A percentile compares a stretch with the other conserved stretches of the same genome.
These are phyloP conservation scores for Trichonephila clavipes DNA, from an alignment of 1,140 invertebrate genomes.

Conservation along the genomic window DNA sequence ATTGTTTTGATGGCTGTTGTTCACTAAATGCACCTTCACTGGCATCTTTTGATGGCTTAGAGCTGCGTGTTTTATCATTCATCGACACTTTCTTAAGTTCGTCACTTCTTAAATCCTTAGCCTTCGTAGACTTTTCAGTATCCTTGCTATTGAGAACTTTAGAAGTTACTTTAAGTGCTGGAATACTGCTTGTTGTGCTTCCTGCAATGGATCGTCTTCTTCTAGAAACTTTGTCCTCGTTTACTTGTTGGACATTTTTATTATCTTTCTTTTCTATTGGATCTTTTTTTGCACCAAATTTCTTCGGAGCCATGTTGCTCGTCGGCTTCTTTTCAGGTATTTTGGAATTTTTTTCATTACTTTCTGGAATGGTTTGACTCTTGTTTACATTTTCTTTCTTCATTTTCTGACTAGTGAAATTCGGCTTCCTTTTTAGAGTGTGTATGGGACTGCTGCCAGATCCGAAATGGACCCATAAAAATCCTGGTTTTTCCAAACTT, in stretches of 20 bases:
- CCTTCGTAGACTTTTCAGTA: not conserved
- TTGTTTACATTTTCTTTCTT: not conserved
- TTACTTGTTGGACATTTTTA: not conserved
- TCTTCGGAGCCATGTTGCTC: not conserved
- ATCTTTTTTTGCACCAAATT: not conserved
- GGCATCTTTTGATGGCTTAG: not conserved
- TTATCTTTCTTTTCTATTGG: not conserved
- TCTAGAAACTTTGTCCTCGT: not conserved
- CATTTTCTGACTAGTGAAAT: constrained; percentile 48
- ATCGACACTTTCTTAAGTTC: not conserved
- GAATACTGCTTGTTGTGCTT: not conserved
- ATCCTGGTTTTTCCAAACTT: constrained; percentile 70
- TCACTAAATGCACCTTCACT: not conserved
- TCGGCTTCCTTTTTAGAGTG: constrained; percentile 59
- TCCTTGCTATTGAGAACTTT: constrained; percentile 42
- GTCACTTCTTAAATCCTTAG: not conserved
- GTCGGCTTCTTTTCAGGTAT: not conserved
- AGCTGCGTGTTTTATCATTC: not conserved
- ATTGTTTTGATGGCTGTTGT: not conserved
- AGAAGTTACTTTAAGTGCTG: constrained; percentile 30
- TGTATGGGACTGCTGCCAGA: constrained; percentile 67
- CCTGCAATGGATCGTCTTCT: not conserved
- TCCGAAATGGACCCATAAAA: constrained; percentile 73
- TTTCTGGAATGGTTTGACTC: not conserved
- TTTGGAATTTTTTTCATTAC: not conserved